Percentiles rank a stretch among this genome's conserved stretches.
Evolutionary conservation across 1,140 invertebrate species (phyloP).

Genomic region (Oppia nitens): DNA sequence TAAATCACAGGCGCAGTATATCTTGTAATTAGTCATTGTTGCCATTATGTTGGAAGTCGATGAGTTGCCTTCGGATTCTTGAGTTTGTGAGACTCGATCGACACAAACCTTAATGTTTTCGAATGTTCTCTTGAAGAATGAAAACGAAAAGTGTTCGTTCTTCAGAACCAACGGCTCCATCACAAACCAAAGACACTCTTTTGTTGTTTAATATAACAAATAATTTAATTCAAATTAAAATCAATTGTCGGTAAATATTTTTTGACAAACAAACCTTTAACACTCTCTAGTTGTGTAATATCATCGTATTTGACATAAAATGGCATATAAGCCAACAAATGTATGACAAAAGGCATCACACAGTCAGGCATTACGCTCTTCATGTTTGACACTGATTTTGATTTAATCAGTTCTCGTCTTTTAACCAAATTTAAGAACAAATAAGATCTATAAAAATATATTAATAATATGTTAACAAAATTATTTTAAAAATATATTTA

Average conservation of each 20-base stretch:
- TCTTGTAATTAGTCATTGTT: conserved; percentile 44
- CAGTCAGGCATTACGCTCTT: conserved; percentile 56
- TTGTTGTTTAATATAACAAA: conserved; percentile 8
- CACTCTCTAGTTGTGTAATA: conserved; percentile 37
- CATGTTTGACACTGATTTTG: conserved; percentile 20
- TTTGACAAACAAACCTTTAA: conserved; percentile 19
- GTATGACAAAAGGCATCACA: conserved; percentile 83
- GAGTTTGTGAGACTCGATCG: conserved; percentile 11
- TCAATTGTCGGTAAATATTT: background rate
- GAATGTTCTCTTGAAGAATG: conserved; percentile 82
- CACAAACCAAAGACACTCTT: conserved; percentile 68
- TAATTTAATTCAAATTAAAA: conserved; percentile 11
- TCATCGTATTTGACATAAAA: conserved; percentile 56
- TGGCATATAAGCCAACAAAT: conserved; percentile 77
- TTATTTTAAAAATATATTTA: no score
- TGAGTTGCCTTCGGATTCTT: background rate
- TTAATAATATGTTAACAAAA: no score
- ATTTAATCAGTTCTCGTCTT: conserved; percentile 72
- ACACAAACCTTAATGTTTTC: conserved; percentile 39
- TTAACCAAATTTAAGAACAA: conserved; percentile 72
- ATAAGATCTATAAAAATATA: conserved; percentile 9
- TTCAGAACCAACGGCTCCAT: conserved; percentile 79
- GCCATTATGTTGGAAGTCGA: conserved; percentile 5
- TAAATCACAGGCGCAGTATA: conserved; percentile 88
- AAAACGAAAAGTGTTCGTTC: conserved; percentile 82